Percentiles rank a stretch among this genome's conserved stretches.
Evolutionary conservation across 1,140 invertebrate genomes (phyloP).

Genomic region (Drosophila bocqueti): DNA sequence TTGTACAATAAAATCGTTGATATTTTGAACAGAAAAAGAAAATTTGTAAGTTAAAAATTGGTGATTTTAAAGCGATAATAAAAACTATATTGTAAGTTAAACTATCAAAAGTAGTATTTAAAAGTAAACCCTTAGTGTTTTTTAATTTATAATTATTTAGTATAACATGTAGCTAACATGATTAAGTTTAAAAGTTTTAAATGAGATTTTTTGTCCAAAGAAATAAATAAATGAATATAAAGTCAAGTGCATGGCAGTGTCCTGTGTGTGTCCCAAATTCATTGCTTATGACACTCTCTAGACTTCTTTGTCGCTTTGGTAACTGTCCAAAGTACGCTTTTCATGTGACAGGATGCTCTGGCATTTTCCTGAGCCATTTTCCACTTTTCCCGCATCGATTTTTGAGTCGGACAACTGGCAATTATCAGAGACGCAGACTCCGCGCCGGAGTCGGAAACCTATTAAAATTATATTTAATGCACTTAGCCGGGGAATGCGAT

Average conservation of each 20-base stretch:
- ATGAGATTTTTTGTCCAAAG: neutral
- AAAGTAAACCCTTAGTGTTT: too few relatives aligned
- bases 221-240: neutral
- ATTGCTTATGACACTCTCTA: neutral
- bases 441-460: constrained; percentile 5
- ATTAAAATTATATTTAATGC: constrained; percentile 57
- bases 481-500: constrained; percentile 33
- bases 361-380: constrained; percentile 4
- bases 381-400: constrained; percentile 29
- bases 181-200: neutral
- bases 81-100: neutral
- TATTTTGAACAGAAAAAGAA: accelerated
- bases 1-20: neutral
- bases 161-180: too few relatives aligned
- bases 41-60: neutral
- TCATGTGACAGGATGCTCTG: constrained; percentile 26
- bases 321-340: constrained; percentile 38
- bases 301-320: constrained; percentile 21
- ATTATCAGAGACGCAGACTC: constrained; percentile 24
- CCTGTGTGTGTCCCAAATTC: neutral
- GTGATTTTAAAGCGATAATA: too few relatives aligned
- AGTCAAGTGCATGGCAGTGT: neutral
- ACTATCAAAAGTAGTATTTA: neutral
- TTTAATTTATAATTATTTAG: neutral
- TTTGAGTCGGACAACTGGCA: constrained; percentile 29